phyloP scores from a whole-genome alignment of 1,140 invertebrate genomes.

The Philaenus spumarius region DNA sequence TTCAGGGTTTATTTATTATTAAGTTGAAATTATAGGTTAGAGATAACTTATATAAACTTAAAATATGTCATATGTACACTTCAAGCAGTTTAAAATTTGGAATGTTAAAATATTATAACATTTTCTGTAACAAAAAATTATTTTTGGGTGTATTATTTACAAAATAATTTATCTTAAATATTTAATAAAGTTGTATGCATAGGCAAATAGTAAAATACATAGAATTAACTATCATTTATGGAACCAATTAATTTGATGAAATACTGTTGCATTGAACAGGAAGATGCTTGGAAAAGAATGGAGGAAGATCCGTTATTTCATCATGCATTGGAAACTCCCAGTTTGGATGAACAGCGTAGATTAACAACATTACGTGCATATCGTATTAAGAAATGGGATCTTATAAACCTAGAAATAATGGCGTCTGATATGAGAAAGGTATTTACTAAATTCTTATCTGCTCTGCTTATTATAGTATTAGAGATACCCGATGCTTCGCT shows the following conservation, averaged over 20 bases:
- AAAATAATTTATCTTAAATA: neutral
- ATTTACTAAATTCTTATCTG: neutral
- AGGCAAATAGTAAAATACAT: neutral
- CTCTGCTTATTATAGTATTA: no score
- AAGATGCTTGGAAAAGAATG: constrained; percentile 71
- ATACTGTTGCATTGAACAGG: constrained; percentile 43
- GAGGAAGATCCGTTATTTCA: constrained; percentile 76
- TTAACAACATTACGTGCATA: constrained; percentile 50
- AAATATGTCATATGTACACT: no score
- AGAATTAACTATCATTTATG: neutral
- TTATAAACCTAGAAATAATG: constrained; percentile 40
- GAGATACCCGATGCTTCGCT: no score
- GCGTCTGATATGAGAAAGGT: constrained; percentile 25
- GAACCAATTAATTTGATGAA: neutral
- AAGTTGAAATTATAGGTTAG: no score
- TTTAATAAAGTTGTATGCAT: neutral
- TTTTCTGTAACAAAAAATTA: no score
- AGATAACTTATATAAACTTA: no score
- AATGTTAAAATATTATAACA: neutral
- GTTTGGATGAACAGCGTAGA: constrained; percentile 65
- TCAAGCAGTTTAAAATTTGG: no score
- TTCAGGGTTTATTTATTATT: no score
- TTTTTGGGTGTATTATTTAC: neutral
- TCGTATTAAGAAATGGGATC: constrained; percentile 24
- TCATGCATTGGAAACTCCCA: constrained; percentile 39